phyloP scores from a whole-genome alignment of 1,140 invertebrate species.

The Drosophila nigromelanica region DNA sequence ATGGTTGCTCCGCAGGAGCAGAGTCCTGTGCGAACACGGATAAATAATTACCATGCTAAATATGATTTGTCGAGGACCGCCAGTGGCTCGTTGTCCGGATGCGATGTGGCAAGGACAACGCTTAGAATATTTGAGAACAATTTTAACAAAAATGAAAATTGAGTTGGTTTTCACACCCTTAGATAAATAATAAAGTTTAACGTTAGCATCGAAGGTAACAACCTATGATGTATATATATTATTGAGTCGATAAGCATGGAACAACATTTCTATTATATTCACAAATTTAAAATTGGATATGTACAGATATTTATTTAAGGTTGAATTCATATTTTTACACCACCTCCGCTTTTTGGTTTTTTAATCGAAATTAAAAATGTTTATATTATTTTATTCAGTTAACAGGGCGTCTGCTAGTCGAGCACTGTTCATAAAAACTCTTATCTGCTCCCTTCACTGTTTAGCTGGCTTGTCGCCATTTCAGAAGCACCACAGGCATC shows the following conservation, averaged over 20 bases:
- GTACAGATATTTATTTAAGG: too few relatives aligned
- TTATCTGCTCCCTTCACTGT: background rate
- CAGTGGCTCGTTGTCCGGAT: slow-evolving; percentile 4
- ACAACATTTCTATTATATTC: too few relatives aligned
- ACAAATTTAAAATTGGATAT: too few relatives aligned
- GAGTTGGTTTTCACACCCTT: background rate
- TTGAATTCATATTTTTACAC: too few relatives aligned
- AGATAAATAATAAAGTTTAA: background rate
- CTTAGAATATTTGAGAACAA: slow-evolving; percentile 15
- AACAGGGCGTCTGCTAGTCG: background rate
- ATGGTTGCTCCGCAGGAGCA: slow-evolving; percentile 24
- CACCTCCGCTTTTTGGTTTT: too few relatives aligned
- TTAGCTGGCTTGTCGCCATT: background rate
- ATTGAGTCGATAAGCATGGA: too few relatives aligned
- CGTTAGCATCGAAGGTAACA: too few relatives aligned
- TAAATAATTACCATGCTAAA: slow-evolving; percentile 79
- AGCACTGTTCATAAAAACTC: background rate
- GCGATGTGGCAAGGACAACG: slow-evolving; percentile 51
- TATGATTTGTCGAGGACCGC: slow-evolving; percentile 58
- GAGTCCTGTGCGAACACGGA: slow-evolving; percentile 25
- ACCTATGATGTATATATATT: too few relatives aligned
- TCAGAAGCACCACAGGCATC: slow-evolving; percentile 12
- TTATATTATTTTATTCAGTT: background rate
- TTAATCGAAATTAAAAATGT: too few relatives aligned
- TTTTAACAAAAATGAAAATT: slow-evolving; percentile 15